A percentile compares a stretch with the other conserved stretches of the same genome.
Evolutionary conservation across 2,797 vertebrate genomes (phyloP).

Genomic region (Lagorchestes hirsutus): DNA sequence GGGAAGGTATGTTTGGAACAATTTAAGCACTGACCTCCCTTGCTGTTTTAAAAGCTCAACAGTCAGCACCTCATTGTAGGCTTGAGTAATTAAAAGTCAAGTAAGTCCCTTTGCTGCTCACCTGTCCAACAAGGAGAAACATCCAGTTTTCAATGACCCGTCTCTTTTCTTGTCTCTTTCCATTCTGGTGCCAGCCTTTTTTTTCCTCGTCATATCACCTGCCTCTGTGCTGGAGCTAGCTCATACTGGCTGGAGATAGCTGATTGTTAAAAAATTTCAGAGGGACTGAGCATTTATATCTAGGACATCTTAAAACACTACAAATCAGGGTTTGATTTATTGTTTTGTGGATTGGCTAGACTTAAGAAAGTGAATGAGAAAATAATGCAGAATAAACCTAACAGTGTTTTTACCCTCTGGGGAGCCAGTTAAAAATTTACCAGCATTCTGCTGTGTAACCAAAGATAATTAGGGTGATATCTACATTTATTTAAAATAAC

Average conservation of each 20-base stretch:
- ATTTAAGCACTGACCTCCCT: conserved; percentile 22
- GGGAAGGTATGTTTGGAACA: neutral
- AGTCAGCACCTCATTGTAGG: neutral
- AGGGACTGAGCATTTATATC: neutral
- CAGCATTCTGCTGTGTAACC: neutral
- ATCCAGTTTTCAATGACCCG: conserved; percentile 28
- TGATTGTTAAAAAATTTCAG: neutral
- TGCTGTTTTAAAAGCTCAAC: conserved; percentile 38
- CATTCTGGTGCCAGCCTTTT: conserved; percentile 19
- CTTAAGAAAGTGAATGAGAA: neutral
- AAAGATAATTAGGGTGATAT: neutral
- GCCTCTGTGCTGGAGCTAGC: neutral
- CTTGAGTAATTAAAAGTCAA: conserved; percentile 49
- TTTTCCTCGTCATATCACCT: conserved; percentile 39
- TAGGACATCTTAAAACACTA: neutral
- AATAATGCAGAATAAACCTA: neutral
- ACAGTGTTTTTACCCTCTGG: neutral
- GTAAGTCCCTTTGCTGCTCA: conserved; percentile 18
- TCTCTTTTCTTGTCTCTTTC: conserved; percentile 21
- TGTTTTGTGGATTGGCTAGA: neutral
- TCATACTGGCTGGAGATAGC: neutral
- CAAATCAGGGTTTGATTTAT: neutral
- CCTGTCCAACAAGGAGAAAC: conserved; percentile 10
- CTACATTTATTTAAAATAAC: neutral
- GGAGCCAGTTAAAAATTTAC: neutral